Conservation (phyloP, 2,888 invertebrate genomes). For the Dinocampus coccinellae region DNA sequence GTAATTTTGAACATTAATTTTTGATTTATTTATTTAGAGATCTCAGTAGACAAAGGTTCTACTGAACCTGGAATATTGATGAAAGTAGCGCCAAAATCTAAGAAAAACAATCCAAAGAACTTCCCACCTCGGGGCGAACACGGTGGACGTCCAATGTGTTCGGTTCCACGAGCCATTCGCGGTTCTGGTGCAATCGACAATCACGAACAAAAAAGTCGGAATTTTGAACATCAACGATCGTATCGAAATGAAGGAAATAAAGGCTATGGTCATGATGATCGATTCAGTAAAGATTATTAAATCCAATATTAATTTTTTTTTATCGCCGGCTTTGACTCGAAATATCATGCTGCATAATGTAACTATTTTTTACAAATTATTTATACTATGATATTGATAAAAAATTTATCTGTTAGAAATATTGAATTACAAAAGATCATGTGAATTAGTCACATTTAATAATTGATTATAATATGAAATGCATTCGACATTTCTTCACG, state of each 20-base stretch:
- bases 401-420: too few relatives aligned
- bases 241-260: constrained; percentile 23
- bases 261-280: constrained; percentile 35
- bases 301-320: too few relatives aligned
- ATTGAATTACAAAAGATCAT: too few relatives aligned
- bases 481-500: too few relatives aligned
- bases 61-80: constrained; percentile 31
- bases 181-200: constrained; percentile 54
- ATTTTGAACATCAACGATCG: neutral
- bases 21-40: neutral
- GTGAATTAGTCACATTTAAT: too few relatives aligned
- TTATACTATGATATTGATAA: too few relatives aligned
- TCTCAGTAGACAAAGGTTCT: constrained; percentile 9
- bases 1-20: neutral
- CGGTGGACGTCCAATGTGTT: constrained; percentile 24
- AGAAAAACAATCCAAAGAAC: constrained; percentile 28
- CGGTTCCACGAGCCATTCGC: constrained; percentile 54
- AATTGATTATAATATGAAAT: too few relatives aligned
- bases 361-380: too few relatives aligned
- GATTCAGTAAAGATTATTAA: constrained; percentile 37
- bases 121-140: constrained; percentile 12
- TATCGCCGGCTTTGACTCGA: too few relatives aligned
- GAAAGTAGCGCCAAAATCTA: constrained; percentile 32
- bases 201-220: constrained; percentile 36
- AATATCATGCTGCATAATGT: too few relatives aligned